Conservation (phyloP, 2,797 vertebrate species). For the Eulemur albifrons region DNA sequence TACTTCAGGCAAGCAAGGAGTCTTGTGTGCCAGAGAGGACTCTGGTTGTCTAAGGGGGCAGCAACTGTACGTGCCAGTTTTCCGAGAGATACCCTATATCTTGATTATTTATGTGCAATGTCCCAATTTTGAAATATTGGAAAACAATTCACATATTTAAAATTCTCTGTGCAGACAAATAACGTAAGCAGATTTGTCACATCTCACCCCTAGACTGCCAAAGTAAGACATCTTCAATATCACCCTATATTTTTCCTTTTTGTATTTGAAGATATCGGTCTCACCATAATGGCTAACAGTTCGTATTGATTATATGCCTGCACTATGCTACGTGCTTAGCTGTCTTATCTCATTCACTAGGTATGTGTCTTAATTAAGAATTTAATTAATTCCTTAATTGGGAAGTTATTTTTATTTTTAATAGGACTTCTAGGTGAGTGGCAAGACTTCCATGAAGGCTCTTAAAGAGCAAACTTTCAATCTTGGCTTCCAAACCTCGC, state of each 20-base stretch:
- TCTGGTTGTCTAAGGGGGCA: rapidly evolving
- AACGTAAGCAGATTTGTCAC: background rate
- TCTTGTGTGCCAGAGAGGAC: background rate
- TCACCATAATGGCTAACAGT: background rate
- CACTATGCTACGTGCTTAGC: background rate
- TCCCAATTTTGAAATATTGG: background rate
- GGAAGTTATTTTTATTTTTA: background rate
- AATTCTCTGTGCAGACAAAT: background rate
- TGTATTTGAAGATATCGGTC: background rate
- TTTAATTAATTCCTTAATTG: background rate
- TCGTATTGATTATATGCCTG: background rate
- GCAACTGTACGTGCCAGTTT: rapidly evolving
- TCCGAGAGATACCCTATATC: rapidly evolving
- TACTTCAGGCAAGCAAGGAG: background rate
- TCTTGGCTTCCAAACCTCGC: background rate
- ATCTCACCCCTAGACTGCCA: background rate
- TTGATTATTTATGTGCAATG: background rate
- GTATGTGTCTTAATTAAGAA: background rate
- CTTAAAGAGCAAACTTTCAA: background rate
- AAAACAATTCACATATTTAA: background rate
- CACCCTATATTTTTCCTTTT: background rate
- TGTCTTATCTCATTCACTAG: background rate
- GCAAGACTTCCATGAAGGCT: background rate
- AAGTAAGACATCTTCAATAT: background rate
- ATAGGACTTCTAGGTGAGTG: background rate